Conservation (phyloP, 2,113 vertebrate species). For the Indri indri region DNA sequence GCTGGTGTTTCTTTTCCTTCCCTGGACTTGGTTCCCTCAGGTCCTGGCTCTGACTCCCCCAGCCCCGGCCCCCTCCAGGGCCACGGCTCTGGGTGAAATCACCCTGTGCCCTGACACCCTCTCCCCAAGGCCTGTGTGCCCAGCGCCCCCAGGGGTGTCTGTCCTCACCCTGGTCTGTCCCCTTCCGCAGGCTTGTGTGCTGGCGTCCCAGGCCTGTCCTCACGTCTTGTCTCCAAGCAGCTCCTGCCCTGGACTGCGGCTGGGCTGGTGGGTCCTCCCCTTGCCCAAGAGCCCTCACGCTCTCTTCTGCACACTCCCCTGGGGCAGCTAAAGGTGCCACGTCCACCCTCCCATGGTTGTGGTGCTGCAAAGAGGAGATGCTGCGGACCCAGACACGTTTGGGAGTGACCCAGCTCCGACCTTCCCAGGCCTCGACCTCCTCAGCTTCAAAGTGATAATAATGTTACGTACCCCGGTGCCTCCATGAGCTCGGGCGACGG, state of each 20-base stretch:
- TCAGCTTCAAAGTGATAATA: background rate
- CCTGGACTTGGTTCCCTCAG: background rate
- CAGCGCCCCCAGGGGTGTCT: accelerated
- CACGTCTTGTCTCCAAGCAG: background rate
- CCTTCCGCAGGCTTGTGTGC: background rate
- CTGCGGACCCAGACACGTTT: background rate
- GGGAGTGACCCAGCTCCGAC: accelerated
- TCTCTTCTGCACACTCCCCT: too few relatives aligned
- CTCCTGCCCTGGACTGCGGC: too few relatives aligned
- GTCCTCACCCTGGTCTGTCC: background rate
- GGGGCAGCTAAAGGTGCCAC: accelerated
- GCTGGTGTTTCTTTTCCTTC: accelerated
- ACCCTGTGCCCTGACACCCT: background rate
- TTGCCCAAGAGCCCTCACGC: background rate
- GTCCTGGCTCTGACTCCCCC: too few relatives aligned
- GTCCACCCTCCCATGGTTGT: too few relatives aligned
- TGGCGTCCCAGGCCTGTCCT: background rate
- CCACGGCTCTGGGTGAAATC: background rate
- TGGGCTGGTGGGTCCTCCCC: accelerated
- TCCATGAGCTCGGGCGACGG: background rate
- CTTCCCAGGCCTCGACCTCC: background rate
- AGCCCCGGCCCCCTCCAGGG: too few relatives aligned
- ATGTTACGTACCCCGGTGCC: background rate
- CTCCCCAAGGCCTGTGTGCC: too few relatives aligned
- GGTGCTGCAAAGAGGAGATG: background rate